Base-by-base conservation (phyloP, 2,888 invertebrate genomes). In the Drosophila mimetica region DNA sequence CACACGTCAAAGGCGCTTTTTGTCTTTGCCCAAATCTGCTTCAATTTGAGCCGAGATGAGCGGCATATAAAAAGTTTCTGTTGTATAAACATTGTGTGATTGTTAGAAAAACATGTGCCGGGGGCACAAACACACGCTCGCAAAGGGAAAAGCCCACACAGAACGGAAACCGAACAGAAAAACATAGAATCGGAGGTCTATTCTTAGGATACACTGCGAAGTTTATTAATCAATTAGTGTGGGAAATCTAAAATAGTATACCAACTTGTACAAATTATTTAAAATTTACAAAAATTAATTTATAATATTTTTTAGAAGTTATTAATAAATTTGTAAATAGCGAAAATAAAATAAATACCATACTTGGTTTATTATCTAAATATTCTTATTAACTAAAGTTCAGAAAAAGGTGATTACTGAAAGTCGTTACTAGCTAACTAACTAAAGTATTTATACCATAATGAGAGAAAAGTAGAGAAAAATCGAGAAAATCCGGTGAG, bases 61-160 rank as follows among this genome's bases (percentile, higher is more conserved):
- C 57, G 58, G 75, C 67, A 52, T 86, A 84, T 75, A 88, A 88
- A 82, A 83, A 83, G 84, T 83, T 83, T 83, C 30, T 79, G 77
- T 86, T 88, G 83, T 88, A 79, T 83, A 88, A 88, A 83, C 88
- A 83, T 79, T 83, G 88, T 86, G 86, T 83, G 82, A 83, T 83
- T 88, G 82, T 83, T 79, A 83, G 86, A 88, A 88, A 83, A 83
- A 83, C 88, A 83, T 83, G 82, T 83, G 82, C 82, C 82, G 75
- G 39, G 44, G 64, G 67, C 71, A 52, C 57, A 32, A 13, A 52
- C 30, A 67, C 39, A 16, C 32, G 42, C 42, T 47, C 11, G 18
- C 14, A 37, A 18, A 20, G 46, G 20, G 28, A 50, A 69, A 36
- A 36, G 39, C 64, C 53, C 46, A 16, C 25, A 36, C 44, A 34